Evolutionary conservation across 2,797 vertebrate genomes (phyloP), one percentile per base, ranked within the genome.

Genomic region (Enteromius viviparus): DNA sequence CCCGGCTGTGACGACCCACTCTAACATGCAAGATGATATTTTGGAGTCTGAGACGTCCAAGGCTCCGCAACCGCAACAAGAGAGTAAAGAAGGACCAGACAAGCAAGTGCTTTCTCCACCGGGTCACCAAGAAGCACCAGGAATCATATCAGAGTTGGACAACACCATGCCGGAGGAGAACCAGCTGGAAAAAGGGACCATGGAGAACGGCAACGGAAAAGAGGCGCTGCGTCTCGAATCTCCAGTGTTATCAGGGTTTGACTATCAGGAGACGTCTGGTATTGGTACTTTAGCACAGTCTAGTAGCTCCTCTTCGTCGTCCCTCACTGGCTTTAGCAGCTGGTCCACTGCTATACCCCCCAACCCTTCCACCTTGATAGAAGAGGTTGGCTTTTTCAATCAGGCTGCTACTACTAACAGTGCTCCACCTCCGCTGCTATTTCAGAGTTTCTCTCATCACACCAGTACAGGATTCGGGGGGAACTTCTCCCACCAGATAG

Each of bases 1-100:
- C 91, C 97, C 98, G 84, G 94, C 97, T 60, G 95, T 98, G 92
- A 95, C 97, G 89, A 93, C 96, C 91, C 98, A 98, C 95, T 95
- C 96, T 94, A 98, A 97, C 94, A 97, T 99, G 95, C 98, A 99
- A 96, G 98, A 99, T 97, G 98, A 99, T 94, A 96, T 99, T 93
- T 94, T 99, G 93, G 97, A 97, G 91, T 96, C 96, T 80, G 98
- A 99, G 91, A 98, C 98, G 95, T 96, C 97, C 91, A 99, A 99
- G 94, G 92, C 94, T 90, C 97, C 97, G 93, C 87, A 89, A 79
- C 94, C 94, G 88, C 92, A 94, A 84, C 97, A 96, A 93, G 94
- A 96, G 89, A 94, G 94, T 89, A 95, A 94, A 86, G 95, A 96
- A 90, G 94, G 94, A 84, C 92, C 94, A 93, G 95, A 96, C 90